A percentile compares a stretch with the other conserved stretches of the same genome.
Evolutionary conservation across 2,797 vertebrate genomes (phyloP).

Genomic region (Picus viridis): DNA sequence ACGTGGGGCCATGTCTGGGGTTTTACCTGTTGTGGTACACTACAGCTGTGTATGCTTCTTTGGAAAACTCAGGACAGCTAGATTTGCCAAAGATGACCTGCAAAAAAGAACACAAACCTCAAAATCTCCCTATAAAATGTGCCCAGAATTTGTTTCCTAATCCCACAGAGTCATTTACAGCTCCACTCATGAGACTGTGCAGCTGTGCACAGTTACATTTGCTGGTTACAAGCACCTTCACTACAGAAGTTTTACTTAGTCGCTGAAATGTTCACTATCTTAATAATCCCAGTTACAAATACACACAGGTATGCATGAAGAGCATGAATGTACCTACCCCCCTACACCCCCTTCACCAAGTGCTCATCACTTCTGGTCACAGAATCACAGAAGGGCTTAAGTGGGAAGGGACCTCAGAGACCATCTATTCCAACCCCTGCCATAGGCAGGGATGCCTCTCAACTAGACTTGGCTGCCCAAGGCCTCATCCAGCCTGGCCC

Average conservation of each 20-base stretch:
- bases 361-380: background rate
- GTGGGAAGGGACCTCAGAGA: too few relatives aligned
- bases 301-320: background rate
- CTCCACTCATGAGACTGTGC: background rate
- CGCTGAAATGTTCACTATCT: background rate
- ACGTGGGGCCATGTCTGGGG: background rate
- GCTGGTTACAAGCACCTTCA: background rate
- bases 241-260: background rate
- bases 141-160: background rate
- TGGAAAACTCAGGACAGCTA: constrained; percentile 95
- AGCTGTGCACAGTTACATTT: background rate
- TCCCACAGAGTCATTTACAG: background rate
- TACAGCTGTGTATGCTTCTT: constrained; percentile 96
- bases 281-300: background rate
- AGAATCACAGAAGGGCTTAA: too few relatives aligned
- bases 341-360: background rate
- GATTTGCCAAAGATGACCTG: constrained; percentile 99
- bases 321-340: background rate
- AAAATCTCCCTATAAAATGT: background rate
- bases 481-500: too few relatives aligned
- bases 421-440: too few relatives aligned
- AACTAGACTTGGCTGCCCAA: too few relatives aligned
- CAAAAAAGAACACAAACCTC: background rate
- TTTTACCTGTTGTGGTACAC: constrained; percentile 97
- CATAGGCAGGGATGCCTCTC: too few relatives aligned